A percentile compares a stretch with the other conserved stretches of the same genome.
Conservation (phyloP, 2,113 vertebrate species). For the Percina caprodes region DNA sequence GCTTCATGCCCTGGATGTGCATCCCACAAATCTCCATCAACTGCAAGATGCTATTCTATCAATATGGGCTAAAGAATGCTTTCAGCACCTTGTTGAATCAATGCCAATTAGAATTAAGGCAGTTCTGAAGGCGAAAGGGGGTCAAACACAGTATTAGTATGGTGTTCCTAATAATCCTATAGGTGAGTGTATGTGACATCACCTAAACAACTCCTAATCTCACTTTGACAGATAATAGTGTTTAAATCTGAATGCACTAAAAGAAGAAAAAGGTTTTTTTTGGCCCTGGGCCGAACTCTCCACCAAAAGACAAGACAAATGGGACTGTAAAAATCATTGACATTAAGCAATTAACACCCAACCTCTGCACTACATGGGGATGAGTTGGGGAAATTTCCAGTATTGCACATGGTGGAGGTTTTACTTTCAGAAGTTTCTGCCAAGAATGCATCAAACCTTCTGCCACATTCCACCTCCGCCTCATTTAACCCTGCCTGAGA, state of each 20-base stretch:
- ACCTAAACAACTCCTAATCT: too few relatives aligned
- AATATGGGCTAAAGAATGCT: too few relatives aligned
- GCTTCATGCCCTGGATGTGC: too few relatives aligned
- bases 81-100: too few relatives aligned
- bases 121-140: too few relatives aligned
- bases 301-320: neutral
- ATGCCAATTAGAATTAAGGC: too few relatives aligned
- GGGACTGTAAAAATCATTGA: neutral
- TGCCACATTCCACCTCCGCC: neutral
- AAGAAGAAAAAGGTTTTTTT: neutral
- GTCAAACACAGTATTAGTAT: too few relatives aligned
- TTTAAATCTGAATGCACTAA: neutral
- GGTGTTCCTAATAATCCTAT: too few relatives aligned
- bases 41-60: too few relatives aligned
- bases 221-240: too few relatives aligned
- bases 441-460: neutral
- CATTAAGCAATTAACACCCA: neutral
- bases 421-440: neutral
- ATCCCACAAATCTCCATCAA: too few relatives aligned
- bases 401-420: neutral
- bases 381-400: neutral
- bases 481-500: conserved; percentile 4
- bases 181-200: too few relatives aligned
- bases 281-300: neutral
- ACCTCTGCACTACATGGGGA: neutral